Evolutionary conservation across 1,140 invertebrate species (phyloP).

Genomic region (Zaprionus capensis): DNA sequence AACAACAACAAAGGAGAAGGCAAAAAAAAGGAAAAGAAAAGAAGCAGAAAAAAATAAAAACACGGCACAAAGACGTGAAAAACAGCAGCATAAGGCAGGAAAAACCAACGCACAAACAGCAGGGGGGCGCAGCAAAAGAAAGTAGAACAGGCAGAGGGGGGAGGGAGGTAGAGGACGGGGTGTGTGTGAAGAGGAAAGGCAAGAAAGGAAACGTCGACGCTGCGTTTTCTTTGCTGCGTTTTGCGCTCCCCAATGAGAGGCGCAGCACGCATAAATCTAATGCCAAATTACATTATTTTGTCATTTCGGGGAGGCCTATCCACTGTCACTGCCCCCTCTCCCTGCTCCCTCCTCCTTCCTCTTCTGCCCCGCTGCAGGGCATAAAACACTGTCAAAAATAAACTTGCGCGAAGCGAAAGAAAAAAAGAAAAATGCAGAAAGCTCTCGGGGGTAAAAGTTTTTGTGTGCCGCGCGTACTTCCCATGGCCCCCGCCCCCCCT

Average conservation of each 20-base stretch:
- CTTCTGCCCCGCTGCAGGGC: conserved; percentile 63
- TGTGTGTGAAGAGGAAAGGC: background rate
- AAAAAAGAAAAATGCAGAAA: conserved; percentile 74
- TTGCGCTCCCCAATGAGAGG: conserved; percentile 34
- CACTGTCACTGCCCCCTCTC: background rate
- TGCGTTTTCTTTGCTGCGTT: conserved; percentile 67
- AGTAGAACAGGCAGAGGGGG: background rate
- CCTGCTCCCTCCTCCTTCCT: background rate
- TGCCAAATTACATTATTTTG: conserved; percentile 83
- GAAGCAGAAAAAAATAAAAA: conserved; percentile 9
- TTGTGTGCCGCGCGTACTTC: conserved; percentile 16
- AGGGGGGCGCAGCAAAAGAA: conserved; percentile 17
- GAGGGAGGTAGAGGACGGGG: background rate
- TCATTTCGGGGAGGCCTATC: conserved; percentile 58
- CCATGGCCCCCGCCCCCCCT: background rate
- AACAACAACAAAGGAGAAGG: conserved; percentile 29
- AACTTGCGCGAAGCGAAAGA: conserved; percentile 52
- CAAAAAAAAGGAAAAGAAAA: no score
- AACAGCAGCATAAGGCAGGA: conserved; percentile 28
- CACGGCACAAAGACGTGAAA: conserved; percentile 42
- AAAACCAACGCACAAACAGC: conserved; percentile 20
- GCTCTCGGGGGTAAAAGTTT: conserved; percentile 78
- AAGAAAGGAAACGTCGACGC: conserved; percentile 65
- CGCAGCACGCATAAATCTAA: conserved; percentile 83
- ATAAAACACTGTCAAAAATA: conserved; percentile 82